Conservation (phyloP, 2,888 invertebrate species). For the Drosophila cracens region DNA sequence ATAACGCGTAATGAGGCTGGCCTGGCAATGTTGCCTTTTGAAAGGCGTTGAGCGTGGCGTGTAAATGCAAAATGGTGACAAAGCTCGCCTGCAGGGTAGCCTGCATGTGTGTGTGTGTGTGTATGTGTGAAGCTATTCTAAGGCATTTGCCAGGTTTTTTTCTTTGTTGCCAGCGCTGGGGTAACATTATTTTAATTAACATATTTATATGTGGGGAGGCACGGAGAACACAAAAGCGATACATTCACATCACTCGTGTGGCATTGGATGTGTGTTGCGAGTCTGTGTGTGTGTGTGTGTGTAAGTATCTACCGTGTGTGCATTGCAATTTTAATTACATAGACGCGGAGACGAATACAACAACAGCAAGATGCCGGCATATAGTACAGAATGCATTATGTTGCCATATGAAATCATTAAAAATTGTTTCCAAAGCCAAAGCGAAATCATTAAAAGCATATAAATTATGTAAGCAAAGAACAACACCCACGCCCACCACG, state of each 20-base stretch:
- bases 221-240: conserved; percentile 54
- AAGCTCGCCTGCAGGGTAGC: conserved; percentile 79
- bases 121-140: conserved; percentile 66
- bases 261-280: conserved; percentile 11
- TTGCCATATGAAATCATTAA: conserved; percentile 71
- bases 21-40: conserved; percentile 62
- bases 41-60: conserved; percentile 79
- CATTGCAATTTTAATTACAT: conserved; percentile 78
- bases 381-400: conserved; percentile 55
- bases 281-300: conserved; percentile 12
- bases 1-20: conserved; percentile 70
- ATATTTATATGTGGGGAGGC: conserved; percentile 74
- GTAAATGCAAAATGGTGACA: conserved; percentile 82
- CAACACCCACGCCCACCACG: conserved; percentile 14
- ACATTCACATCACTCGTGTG: conserved; percentile 36
- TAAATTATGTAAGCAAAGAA: conserved; percentile 68
- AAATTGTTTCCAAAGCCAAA: conserved; percentile 66
- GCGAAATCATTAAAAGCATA: conserved; percentile 76
- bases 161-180: conserved; percentile 57
- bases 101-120: conserved; percentile 8
- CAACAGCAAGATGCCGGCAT: conserved; percentile 17
- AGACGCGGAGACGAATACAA: conserved; percentile 40
- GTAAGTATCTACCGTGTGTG: conserved; percentile 39
- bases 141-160: conserved; percentile 66
- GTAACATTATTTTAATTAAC: conserved; percentile 83